Percentiles rank a stretch among this genome's conserved stretches.
phyloP scores from a whole-genome alignment of 2,113 vertebrate species.

The Pachycephala philippinensis region DNA sequence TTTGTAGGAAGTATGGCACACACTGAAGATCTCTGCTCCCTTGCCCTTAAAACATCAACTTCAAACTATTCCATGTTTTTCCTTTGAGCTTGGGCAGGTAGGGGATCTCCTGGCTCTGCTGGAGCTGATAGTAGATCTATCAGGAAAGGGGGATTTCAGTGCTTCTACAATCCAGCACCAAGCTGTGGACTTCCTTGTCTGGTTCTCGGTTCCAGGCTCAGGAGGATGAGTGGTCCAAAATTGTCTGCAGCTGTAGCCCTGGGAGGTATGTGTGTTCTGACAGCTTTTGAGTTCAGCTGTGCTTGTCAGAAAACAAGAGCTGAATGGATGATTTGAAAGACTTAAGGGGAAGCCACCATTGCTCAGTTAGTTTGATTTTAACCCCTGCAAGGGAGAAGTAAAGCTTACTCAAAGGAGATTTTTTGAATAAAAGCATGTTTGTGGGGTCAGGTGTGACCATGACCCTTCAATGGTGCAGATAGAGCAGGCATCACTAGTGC shows the following conservation, averaged over 20 bases:
- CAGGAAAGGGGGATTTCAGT: background rate
- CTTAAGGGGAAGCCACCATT: background rate
- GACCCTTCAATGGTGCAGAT: background rate
- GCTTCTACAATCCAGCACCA: rapidly evolving
- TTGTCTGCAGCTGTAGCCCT: background rate
- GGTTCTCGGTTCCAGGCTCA: background rate
- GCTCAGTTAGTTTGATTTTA: background rate
- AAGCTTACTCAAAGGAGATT: background rate
- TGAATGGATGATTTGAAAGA: background rate
- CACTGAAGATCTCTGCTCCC: background rate
- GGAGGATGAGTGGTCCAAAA: background rate
- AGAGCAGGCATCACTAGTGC: background rate
- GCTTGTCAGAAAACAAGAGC: background rate
- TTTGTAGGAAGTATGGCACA: background rate
- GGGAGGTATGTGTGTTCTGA: background rate
- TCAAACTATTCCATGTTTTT: background rate
- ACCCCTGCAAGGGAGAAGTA: background rate
- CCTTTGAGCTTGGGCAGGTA: background rate
- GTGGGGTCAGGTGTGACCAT: background rate
- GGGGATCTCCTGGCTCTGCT: background rate
- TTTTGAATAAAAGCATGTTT: background rate
- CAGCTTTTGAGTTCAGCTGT: background rate
- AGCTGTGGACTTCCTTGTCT: background rate
- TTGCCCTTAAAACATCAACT: background rate
- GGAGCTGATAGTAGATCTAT: background rate